Conservation (phyloP, 2,888 invertebrate species). For the Notocelia uddmanniana region DNA sequence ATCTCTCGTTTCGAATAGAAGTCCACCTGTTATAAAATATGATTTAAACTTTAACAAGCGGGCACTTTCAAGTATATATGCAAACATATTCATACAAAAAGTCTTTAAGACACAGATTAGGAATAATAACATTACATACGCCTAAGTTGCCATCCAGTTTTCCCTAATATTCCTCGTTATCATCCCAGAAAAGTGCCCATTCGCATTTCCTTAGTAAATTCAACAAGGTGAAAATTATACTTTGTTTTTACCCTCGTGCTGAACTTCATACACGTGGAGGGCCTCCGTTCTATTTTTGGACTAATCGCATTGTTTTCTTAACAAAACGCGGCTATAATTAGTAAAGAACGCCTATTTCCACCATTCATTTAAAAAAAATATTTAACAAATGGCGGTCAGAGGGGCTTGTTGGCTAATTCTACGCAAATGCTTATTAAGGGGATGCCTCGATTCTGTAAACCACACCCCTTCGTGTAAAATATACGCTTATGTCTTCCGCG, state of each 20-base stretch:
- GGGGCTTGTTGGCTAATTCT: no score
- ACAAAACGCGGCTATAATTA: constrained; percentile 3
- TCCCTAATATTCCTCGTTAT: not conserved
- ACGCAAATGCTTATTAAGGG: no score
- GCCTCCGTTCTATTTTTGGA: constrained; percentile 26
- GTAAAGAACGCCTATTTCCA: not conserved
- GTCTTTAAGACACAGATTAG: not conserved
- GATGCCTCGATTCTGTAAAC: no score
- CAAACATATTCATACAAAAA: no score
- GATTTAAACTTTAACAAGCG: no score
- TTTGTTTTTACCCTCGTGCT: constrained; percentile 55
- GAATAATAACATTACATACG: not conserved
- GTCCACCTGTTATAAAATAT: no score
- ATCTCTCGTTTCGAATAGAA: no score
- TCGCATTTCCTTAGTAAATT: constrained; percentile 34
- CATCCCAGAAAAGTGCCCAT: not conserved
- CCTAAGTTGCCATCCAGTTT: not conserved
- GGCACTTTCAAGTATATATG: no score
- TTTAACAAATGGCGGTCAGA: no score
- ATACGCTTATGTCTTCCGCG: no score
- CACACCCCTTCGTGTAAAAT: no score
- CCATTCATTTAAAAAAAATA: not conserved
- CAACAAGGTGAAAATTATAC: constrained; percentile 18
- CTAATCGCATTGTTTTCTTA: constrained; percentile 8
- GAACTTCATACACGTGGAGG: constrained; percentile 64